Evolutionary conservation across 2,113 vertebrate genomes (phyloP).

Genomic region (Antechinus stuartii): DNA sequence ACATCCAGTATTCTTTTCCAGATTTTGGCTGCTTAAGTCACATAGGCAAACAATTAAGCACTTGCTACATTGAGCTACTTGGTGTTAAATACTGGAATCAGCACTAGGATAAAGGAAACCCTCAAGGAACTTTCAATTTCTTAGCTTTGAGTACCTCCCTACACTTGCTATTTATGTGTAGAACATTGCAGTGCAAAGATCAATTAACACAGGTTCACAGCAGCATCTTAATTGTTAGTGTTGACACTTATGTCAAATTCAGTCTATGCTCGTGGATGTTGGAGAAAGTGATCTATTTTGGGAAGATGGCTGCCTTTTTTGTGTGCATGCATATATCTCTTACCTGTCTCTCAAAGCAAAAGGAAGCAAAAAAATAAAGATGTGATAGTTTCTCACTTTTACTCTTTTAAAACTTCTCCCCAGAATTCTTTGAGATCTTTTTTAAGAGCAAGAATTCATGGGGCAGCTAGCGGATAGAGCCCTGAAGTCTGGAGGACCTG

Average conservation of each 20-base stretch:
- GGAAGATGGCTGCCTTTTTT: background rate
- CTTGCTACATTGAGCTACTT: background rate
- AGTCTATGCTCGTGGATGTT: too few species aligned
- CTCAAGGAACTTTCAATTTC: background rate
- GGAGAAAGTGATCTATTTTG: background rate
- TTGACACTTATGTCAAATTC: background rate
- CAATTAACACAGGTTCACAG: background rate
- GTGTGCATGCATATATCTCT: background rate
- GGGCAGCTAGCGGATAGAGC: too few species aligned
- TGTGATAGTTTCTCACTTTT: background rate
- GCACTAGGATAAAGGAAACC: background rate
- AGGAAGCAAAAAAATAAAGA: background rate
- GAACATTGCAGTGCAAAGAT: background rate
- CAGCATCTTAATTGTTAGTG: background rate
- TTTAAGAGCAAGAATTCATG: slow-evolving; percentile 69
- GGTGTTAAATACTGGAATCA: background rate
- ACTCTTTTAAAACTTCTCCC: background rate
- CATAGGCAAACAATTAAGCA: background rate
- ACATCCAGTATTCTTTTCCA: background rate
- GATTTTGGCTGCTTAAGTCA: background rate
- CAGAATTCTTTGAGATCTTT: slow-evolving; percentile 32
- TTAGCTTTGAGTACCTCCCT: background rate
- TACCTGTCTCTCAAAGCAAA: too few species aligned
- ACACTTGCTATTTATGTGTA: background rate
- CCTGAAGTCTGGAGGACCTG: too few species aligned